Base-by-base conservation (phyloP, 1,140 invertebrate species). In the Procambarus clarkii region DNA sequence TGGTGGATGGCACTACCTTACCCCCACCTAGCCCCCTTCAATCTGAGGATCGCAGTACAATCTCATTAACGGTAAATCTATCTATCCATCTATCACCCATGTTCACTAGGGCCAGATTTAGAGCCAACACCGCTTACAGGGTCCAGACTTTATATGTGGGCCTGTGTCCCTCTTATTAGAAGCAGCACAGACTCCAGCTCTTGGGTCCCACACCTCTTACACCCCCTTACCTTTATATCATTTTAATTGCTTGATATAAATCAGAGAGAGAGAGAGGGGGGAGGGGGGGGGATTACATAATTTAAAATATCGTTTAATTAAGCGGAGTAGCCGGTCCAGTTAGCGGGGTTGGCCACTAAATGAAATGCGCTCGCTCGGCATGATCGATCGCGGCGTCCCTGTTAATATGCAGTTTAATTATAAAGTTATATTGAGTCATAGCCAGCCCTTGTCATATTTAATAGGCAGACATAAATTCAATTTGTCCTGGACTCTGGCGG, bases 361-460 rank as follows among this genome's bases (percentile, higher is more conserved):
- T 91, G 88, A 91, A 91, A 91, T 91, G 88, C 88, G 81, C 54
- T 77, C 69, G 71, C 82, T 34, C 69, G 58, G 81, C 81, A 91
- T 91, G 88, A 91, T 88, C 91, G 86, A 91, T 91, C 90, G 90
- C 13, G 83, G 77, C 82, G 84, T 69, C 79, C 84, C 85, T 92
- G 86, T 87, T 92, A 92, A 92, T 92, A 92, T 92, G 80, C 91
- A 92, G 91, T 92, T 92, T 92, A 92, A 92, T 92, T 92, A 87
- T 92, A 92, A 88, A 92, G 91, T 92, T 92, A 92, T 88, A 92
- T 92, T 92, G 85, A 92, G 85, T 87, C 85, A 92, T 92, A 87
- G 91, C 85, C 85, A 88, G 86, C 80, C 85, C 85, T 92, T 87
- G 91, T 92, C 91, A 92, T 88, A 92, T 88, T 92, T 92, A 92